These are phyloP conservation scores for Spisula subtruncata DNA, from an alignment of 2,888 invertebrate genomes.

Conservation along the genomic window DNA sequence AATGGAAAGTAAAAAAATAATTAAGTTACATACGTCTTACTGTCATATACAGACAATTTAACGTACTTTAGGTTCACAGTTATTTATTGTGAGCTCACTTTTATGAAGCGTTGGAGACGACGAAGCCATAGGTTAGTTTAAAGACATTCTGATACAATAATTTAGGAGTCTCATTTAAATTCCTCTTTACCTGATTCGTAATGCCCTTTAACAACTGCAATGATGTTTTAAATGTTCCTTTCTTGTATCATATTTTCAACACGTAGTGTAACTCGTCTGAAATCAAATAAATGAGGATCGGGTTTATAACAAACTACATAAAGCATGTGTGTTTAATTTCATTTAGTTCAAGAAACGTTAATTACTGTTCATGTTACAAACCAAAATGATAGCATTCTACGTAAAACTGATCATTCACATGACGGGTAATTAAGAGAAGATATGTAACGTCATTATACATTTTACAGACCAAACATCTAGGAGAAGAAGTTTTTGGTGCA, in stretches of 20 bases:
- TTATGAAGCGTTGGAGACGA: too few relatives aligned
- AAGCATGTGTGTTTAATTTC: background rate
- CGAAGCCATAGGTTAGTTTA: too few relatives aligned
- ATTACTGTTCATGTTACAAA: background rate
- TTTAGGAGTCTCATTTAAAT: background rate
- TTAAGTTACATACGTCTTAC: too few relatives aligned
- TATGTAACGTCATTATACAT: background rate
- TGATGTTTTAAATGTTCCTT: constrained; percentile 84
- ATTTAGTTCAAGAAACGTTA: background rate
- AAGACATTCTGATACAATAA: too few relatives aligned
- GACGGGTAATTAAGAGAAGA: background rate
- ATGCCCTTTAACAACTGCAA: constrained; percentile 85
- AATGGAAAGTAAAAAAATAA: too few relatives aligned
- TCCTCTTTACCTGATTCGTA: constrained; percentile 85
- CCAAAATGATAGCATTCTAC: background rate
- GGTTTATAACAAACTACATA: background rate
- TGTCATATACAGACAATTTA: too few relatives aligned
- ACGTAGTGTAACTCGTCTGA: constrained; percentile 76
- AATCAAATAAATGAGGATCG: constrained; percentile 33
- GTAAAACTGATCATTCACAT: background rate
- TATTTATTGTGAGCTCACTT: too few relatives aligned
- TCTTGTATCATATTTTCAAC: constrained; percentile 78
- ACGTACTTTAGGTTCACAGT: too few relatives aligned
- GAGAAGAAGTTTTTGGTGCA: background rate
- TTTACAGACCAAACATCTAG: background rate